A percentile compares a stretch with the other conserved stretches of the same genome.
These are phyloP conservation scores for Nibea coibor DNA, from an alignment of 2,113 vertebrate genomes.

Conservation along the genomic window DNA sequence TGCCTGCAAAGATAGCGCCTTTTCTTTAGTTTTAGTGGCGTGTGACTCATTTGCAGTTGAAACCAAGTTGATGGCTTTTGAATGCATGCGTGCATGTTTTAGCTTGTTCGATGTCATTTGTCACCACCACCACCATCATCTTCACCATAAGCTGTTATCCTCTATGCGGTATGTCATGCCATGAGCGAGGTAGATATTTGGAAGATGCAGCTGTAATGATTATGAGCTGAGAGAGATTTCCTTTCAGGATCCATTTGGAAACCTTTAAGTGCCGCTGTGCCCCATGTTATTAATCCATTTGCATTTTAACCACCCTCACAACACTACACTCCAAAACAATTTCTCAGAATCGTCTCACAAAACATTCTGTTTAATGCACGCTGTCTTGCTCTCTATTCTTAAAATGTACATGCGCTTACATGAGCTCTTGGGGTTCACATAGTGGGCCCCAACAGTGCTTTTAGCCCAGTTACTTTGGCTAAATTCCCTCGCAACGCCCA, in stretches of 20 bases:
- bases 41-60: slow-evolving; percentile 44
- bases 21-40: slow-evolving; percentile 17
- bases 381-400: slow-evolving; percentile 23
- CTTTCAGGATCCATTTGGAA: slow-evolving; percentile 60
- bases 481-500: slow-evolving; percentile 44
- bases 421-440: not conserved
- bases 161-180: slow-evolving; percentile 35
- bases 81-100: slow-evolving; percentile 13
- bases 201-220: slow-evolving; percentile 49
- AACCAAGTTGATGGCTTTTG: slow-evolving; percentile 43
- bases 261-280: slow-evolving; percentile 34
- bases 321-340: slow-evolving; percentile 40
- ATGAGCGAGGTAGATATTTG: slow-evolving; percentile 47
- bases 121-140: slow-evolving; percentile 51
- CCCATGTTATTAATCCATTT: slow-evolving; percentile 46
- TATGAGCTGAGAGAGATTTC: slow-evolving; percentile 54
- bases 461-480: slow-evolving; percentile 49
- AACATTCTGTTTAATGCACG: slow-evolving; percentile 22
- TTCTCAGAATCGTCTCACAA: slow-evolving; percentile 34
- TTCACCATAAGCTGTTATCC: slow-evolving; percentile 45
- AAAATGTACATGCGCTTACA: slow-evolving; percentile 48
- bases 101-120: slow-evolving; percentile 48
- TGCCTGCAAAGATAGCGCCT: slow-evolving; percentile 15
- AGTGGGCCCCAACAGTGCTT: slow-evolving; percentile 17
- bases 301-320: slow-evolving; percentile 43